Evolutionary conservation across 1,140 invertebrate genomes (phyloP), one percentile per base, ranked within the genome.

Genomic region (Holotrichia oblita): DNA sequence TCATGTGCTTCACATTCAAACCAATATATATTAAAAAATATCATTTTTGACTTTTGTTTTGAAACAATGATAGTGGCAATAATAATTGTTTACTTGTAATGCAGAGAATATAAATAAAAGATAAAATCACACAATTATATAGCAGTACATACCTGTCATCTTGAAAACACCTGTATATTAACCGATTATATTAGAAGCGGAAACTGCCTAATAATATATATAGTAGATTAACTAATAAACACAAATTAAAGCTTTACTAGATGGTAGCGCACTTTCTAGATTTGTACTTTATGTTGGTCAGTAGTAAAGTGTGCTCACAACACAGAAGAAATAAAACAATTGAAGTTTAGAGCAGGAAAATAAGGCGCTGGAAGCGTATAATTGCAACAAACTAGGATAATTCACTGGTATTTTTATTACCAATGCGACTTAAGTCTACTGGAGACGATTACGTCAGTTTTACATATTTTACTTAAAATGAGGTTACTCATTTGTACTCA

Each of bases 391-490:
- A 74, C 73, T 74, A 27, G 24, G 17, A 74, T 74, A 74, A 74
- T 74, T 74, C 73, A 41, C 73, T 74, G 73, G 73, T 74, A 74
- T 74, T 74, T 74, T 74, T 74, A 74, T 74, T 74, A 14, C 34
- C 73, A 27, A 74, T 17, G 41, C 73, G 73, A 41, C 34, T 74
- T 40, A 74, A 10, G 41, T 40, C 41, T 27, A 20, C 64, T 72
- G 4, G 64, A 72, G 41, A 20, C 17, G 73, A 42, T 76, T 76
- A 76, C 74, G 74, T 76, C 74, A 76, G 17, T 76, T 76, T 76
- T 76, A 76, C 74, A 76, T 76, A 76, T 76, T 76, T 76, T 76
- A 44, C 74, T 76, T 44, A 76, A 76, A 76, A 76, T 40, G 42
- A 76, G 44, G 44, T 59, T 59, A 76, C 74, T 76, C 41, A 44